These are phyloP conservation scores for Camarhynchus parvulus DNA, from an alignment of 2,113 vertebrate species.

Conservation along the genomic window DNA sequence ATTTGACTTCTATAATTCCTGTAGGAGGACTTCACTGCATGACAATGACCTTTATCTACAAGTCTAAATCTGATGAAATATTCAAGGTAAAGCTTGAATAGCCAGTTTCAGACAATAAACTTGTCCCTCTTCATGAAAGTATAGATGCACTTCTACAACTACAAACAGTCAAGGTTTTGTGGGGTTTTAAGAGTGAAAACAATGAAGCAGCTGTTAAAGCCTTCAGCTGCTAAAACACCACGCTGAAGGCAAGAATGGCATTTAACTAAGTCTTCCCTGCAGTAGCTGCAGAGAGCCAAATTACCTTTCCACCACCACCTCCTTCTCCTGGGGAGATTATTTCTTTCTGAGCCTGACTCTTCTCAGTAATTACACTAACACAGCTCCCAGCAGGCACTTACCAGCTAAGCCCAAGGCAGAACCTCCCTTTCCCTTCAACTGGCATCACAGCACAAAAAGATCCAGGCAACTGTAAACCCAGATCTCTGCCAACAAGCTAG, in stretches of 20 bases:
- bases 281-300: background rate
- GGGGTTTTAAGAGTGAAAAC: background rate
- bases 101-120: background rate
- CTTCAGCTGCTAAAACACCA: background rate
- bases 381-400: background rate
- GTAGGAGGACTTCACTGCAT: background rate
- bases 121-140: background rate
- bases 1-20: background rate
- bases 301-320: background rate
- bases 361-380: background rate
- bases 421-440: background rate
- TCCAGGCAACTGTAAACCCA: background rate
- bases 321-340: background rate
- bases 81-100: background rate
- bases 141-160: background rate
- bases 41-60: background rate
- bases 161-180: background rate
- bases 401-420: background rate
- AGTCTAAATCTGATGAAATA: background rate
- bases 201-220: background rate
- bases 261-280: constrained; percentile 1
- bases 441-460: background rate
- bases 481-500: background rate
- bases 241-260: background rate
- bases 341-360: background rate